Evolutionary conservation across 2,888 invertebrate species (phyloP), one percentile per base, ranked within the genome.

Genomic region (Lasioglossum lativentre): DNA sequence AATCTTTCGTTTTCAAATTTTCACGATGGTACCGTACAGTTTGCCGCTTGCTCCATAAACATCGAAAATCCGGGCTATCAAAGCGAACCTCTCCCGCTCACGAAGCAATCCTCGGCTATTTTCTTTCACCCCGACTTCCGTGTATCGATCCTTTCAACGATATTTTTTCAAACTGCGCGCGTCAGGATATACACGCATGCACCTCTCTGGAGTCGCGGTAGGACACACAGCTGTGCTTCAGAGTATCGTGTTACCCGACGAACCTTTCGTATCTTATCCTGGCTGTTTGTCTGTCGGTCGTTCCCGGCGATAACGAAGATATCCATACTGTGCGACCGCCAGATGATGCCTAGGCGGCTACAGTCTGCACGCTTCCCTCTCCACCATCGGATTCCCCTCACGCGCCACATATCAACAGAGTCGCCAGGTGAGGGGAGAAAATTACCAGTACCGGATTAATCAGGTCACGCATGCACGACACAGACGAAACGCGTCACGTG

Each of bases 211-310:
- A 45, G 76, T 23, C 38, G 82, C 63, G 85, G 63, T 85, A 78
- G 90, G 88, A 85, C 90, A 75, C 93, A 77, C 93, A 93, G 92
- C 91, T n/a, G n/a, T 93, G 93, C 74, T 80, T 74, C 66, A n/a
- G n/a, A 84, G 93, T 92, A 89, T 93, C 90, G 72, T 78, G 89
- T 93, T 93, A 90, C 93, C 4, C 45, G 80, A 76, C 90, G 23
- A 92, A 91, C 91, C 92, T 91, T 88, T 30, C 56, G 77, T 89
- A 85, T 89, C 91, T 90, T 82, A 83, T 89, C 88, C 89, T 81
- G 12, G 4, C 10, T n/a, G 85, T 87, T 83, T 81, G 86, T 83
- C 80, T 74, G 66, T 85, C 86, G 52, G 68, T 74, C 63, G 80
- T 68, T 68, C 77, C 63, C 59, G 59, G 74, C 74, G 75, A 75